Evolutionary conservation across 2,797 vertebrate species (phyloP).

Genomic region (Pseudopleuronectes americanus): DNA sequence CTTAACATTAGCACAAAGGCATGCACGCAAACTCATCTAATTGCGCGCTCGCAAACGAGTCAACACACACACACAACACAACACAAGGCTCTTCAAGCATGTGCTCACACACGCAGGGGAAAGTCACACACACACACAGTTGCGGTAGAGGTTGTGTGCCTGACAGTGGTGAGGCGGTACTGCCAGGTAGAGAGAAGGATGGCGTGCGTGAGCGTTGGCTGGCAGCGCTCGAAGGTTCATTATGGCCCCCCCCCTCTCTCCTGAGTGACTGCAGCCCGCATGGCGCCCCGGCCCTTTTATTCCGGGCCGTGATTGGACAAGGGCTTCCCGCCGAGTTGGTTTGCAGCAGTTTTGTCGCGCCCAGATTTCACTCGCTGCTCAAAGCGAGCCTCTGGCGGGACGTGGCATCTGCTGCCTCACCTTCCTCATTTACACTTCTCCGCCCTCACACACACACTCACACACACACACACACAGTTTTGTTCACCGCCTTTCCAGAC

Average conservation of each 20-base stretch:
- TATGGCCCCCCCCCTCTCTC: constrained; percentile 88
- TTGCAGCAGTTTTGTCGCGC: constrained; percentile 99
- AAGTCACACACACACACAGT: constrained; percentile 4
- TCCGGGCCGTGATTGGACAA: constrained; percentile 97
- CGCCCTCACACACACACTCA: constrained; percentile 75
- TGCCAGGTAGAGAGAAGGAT: constrained; percentile 70
- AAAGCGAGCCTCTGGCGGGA: constrained; percentile 97
- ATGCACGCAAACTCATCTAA: constrained; percentile 41
- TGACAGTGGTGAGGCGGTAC: constrained; percentile 60
- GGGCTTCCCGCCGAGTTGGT: constrained; percentile 97
- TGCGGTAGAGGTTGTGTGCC: constrained; percentile 40
- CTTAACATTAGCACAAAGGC: constrained; percentile 72
- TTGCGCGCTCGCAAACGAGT: constrained; percentile 22
- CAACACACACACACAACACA: constrained; percentile 1
- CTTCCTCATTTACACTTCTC: constrained; percentile 82
- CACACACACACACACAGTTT: constrained; percentile 55
- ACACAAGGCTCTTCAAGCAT: constrained; percentile 2
- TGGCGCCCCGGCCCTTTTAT: constrained; percentile 91
- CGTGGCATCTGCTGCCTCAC: constrained; percentile 96
- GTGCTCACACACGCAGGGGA: neutral
- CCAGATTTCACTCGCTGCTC: constrained; percentile 96
- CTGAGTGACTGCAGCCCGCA: constrained; percentile 90
- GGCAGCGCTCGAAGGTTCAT: constrained; percentile 90
- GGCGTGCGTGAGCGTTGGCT: constrained; percentile 57
- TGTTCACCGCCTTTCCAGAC: constrained; percentile 77